These are phyloP conservation scores for Brachyptera risi DNA, from an alignment of 2,888 invertebrate species.

Conservation along the genomic window DNA sequence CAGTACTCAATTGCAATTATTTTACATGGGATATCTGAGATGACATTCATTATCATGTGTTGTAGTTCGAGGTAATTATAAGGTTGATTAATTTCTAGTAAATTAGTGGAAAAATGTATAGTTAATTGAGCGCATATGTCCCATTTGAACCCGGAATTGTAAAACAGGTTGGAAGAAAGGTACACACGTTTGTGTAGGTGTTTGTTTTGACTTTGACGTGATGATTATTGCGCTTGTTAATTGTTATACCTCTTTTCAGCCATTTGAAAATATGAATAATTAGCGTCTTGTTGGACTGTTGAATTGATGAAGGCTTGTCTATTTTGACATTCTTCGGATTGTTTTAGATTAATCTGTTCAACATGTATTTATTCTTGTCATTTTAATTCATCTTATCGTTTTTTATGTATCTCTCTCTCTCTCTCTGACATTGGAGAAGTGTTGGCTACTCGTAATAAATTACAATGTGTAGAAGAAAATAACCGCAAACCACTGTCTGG, in stretches of 20 bases:
- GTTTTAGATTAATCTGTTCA: neutral
- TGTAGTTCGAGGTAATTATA: no score
- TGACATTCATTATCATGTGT: no score
- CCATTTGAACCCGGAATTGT: conserved; percentile 15
- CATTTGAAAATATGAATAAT: conserved; percentile 6
- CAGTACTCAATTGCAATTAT: no score
- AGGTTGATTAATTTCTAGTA: neutral
- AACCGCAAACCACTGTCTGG: conserved; percentile 9
- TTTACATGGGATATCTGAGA: no score
- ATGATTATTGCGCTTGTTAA: conserved; percentile 4
- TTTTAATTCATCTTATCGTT: neutral
- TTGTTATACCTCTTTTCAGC: neutral
- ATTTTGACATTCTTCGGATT: neutral
- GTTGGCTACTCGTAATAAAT: conserved; percentile 16
- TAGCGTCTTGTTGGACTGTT: neutral
- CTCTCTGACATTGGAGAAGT: neutral
- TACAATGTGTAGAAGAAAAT: neutral
- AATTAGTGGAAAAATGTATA: neutral
- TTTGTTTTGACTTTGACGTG: conserved; percentile 7
- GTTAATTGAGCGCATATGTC: conserved; percentile 2
- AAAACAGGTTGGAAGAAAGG: neutral
- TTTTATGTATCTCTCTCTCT: no score
- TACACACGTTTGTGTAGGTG: conserved; percentile 9
- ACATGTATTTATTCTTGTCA: conserved; percentile 11
- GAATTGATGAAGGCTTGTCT: conserved; percentile 5